These are phyloP conservation scores for Strigops habroptila DNA, from an alignment of 2,113 vertebrate genomes.

Conservation along the genomic window DNA sequence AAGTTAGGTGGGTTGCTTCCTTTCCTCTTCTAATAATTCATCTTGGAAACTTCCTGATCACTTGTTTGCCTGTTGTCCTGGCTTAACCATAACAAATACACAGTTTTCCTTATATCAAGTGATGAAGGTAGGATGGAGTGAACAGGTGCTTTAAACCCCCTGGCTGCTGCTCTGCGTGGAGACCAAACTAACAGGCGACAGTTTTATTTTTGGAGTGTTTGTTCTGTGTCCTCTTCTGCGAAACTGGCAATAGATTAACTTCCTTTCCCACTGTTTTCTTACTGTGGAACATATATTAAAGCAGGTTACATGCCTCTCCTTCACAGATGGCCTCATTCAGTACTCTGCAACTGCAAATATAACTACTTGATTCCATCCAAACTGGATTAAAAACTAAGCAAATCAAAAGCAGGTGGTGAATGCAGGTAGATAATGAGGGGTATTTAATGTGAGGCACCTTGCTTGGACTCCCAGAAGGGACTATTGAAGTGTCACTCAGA, in stretches of 20 bases:
- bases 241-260: background rate
- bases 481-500: background rate
- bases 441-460: background rate
- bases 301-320: background rate
- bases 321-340: slow-evolving; percentile 26
- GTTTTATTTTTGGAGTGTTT: slow-evolving; percentile 22
- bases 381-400: background rate
- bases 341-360: background rate
- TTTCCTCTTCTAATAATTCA: background rate
- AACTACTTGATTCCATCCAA: background rate
- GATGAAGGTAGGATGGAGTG: background rate
- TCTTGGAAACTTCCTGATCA: background rate
- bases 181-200: background rate
- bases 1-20: background rate
- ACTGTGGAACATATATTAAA: background rate
- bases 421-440: background rate
- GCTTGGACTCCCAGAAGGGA: background rate
- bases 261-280: slow-evolving; percentile 4
- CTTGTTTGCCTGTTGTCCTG: background rate
- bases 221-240: background rate
- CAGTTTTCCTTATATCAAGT: background rate
- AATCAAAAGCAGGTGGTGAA: background rate
- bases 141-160: background rate
- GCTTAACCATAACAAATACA: background rate
- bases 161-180: background rate